Evolutionary conservation across 2,888 invertebrate genomes (phyloP).

Genomic region (Scaptodrosophila latifasciaeformis): DNA sequence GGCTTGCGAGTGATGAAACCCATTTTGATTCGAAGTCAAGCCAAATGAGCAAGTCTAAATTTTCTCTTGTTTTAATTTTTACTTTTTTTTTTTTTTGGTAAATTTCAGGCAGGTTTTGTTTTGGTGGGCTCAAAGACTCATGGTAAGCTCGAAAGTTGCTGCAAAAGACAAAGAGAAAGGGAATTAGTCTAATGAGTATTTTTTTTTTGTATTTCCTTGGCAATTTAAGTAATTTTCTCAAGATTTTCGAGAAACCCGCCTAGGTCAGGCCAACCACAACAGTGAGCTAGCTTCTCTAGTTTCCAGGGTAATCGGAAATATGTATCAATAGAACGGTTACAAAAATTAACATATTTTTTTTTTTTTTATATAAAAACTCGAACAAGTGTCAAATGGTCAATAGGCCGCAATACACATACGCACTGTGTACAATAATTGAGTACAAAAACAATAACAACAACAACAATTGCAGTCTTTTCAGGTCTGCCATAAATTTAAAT

Average conservation of each 20-base stretch:
- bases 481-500: conserved; percentile 50
- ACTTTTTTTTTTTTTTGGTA: not conserved
- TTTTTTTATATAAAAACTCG: not conserved
- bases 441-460: conserved; percentile 12
- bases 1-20: conserved; percentile 72
- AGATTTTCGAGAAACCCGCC: too few species aligned
- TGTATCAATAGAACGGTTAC: conserved; percentile 9
- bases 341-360: too few species aligned
- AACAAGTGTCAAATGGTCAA: conserved; percentile 60
- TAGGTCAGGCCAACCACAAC: too few species aligned
- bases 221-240: too few species aligned
- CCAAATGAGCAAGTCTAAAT: too few species aligned
- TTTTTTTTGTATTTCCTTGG: too few species aligned
- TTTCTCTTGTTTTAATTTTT: not conserved
- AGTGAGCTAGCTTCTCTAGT: too few species aligned
- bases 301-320: conserved; percentile 22
- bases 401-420: conserved; percentile 42
- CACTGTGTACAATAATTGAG: conserved; percentile 39
- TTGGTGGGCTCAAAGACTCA: too few species aligned
- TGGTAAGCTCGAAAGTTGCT: too few species aligned
- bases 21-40: conserved; percentile 62
- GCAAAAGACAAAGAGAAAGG: too few species aligned
- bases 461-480: conserved; percentile 7
- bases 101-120: too few species aligned
- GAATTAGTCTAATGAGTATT: too few species aligned